A percentile compares a stretch with the other conserved stretches of the same genome.
Conservation (phyloP, 2,113 vertebrate species). For the Noturus placidus region DNA sequence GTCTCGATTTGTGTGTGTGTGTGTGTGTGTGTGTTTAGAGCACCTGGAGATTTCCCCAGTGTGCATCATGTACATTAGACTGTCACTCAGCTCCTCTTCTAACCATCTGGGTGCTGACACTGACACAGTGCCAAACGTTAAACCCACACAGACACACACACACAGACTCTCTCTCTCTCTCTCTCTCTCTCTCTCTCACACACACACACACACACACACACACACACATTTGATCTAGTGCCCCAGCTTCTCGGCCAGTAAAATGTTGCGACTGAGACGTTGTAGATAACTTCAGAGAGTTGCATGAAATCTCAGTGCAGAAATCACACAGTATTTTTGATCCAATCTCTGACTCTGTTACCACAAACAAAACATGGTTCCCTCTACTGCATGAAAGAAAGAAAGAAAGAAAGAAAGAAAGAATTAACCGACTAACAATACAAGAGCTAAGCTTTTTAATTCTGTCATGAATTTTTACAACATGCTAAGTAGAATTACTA, state of each 20-base stretch:
- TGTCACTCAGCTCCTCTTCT: conserved; percentile 17
- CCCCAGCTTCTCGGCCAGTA: background rate
- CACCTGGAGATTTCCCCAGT: conserved; percentile 40
- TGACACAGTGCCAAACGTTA: conserved; percentile 38
- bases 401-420: background rate
- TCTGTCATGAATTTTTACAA: background rate
- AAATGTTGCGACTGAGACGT: background rate
- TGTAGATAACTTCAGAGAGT: background rate
- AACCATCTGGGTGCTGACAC: conserved; percentile 36
- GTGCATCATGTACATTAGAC: conserved; percentile 31
- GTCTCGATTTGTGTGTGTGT: conserved; percentile 6
- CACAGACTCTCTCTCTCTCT: too few relatives aligned
- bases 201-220: background rate
- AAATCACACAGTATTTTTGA: background rate
- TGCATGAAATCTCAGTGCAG: background rate
- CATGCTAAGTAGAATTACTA: background rate
- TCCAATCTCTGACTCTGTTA: background rate
- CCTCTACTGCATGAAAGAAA: background rate
- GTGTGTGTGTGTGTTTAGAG: conserved; percentile 15
- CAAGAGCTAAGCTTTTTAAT: background rate
- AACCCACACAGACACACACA: background rate
- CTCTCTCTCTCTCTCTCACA: too few relatives aligned
- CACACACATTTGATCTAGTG: background rate
- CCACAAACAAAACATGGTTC: background rate
- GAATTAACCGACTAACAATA: background rate